A percentile compares a stretch with the other conserved stretches of the same genome.
Conservation (phyloP, 1,140 invertebrate species). For the Drosophila mojavensis region DNA sequence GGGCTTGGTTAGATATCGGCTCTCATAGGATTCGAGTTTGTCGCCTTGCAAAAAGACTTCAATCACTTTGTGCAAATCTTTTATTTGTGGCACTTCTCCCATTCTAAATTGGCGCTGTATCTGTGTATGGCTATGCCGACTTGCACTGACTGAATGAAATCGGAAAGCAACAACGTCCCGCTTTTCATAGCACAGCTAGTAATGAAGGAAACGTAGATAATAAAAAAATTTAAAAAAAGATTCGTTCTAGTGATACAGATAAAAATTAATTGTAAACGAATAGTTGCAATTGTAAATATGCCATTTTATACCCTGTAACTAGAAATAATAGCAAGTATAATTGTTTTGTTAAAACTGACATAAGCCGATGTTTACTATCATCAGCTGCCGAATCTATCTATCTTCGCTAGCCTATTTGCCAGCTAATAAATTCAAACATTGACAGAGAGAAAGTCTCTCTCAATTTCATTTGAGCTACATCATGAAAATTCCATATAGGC, state of each 20-base stretch:
- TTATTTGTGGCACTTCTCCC: slow-evolving; percentile 70
- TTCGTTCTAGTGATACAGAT: slow-evolving; percentile 58
- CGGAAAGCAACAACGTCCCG: neutral
- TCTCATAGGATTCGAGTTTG: slow-evolving; percentile 55
- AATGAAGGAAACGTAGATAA: neutral
- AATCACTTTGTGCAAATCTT: slow-evolving; percentile 62
- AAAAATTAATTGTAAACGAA: slow-evolving; percentile 25
- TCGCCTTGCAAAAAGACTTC: slow-evolving; percentile 63
- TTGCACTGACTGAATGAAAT: slow-evolving; percentile 5
- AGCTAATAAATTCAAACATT: too few species aligned
- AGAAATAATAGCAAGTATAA: too few species aligned
- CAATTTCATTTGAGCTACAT: too few species aligned
- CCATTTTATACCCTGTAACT: too few species aligned
- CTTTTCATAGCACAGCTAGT: neutral
- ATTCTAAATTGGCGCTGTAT: slow-evolving; percentile 40
- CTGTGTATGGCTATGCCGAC: slow-evolving; percentile 5
- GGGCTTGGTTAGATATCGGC: slow-evolving; percentile 84
- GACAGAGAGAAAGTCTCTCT: too few species aligned
- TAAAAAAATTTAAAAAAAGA: slow-evolving; percentile 24
- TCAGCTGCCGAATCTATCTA: too few species aligned
- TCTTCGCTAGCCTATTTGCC: too few species aligned
- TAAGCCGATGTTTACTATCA: too few species aligned
- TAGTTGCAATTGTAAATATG: slow-evolving; percentile 20
- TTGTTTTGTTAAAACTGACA: too few species aligned
- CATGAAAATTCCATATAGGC: too few species aligned